Base-by-base conservation (phyloP, 2,113 vertebrate species). In the Callipepla californica region DNA sequence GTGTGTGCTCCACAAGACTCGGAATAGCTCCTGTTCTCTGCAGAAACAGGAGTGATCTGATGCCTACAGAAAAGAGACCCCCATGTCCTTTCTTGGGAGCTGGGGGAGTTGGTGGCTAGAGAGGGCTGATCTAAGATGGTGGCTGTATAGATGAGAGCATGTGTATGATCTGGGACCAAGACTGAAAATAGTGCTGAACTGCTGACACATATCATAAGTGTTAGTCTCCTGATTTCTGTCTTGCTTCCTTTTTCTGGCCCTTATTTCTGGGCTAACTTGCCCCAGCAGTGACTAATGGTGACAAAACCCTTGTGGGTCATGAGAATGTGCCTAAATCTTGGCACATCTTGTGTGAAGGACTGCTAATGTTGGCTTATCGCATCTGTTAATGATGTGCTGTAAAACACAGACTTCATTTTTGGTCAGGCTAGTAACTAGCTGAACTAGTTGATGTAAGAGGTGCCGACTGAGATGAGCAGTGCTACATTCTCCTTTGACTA, bases 271-370 rank as follows among this genome's bases (percentile, higher is more conserved):
- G 7, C n/a, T 88, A 4, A 55, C 58, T 69, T 82, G 28, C 11
- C 53, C 89, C 28, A 66, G 28, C 26, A 50, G 40, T n/a, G 68
- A 92, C 25, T 57, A 65, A 25, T 26, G 13, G 20, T 77, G 59
- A 48, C 26, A 58, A 50, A 86, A 40, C 13, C 5, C 13, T 79
- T 34, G 5, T n/a, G 0, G 0, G 34, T 20, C 30, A 36, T 42
- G 12, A 72, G 17, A 13, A n/a, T 30, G 7, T 73, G 53, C 59
- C 48, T 68, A 48, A 53, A 58, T 34, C 26, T 62, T 73, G 57
- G 25, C 38, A 11, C 20, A 16, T 45, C 13, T 67, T 45, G 13
- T 67, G 42, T 76, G 42, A 45, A 13, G 32, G 34, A 61, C 57
- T 36, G 32, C 13, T 76, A 26, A 26, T 45, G 58, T 44, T 34